These are phyloP conservation scores for Anthopleura xanthogrammica DNA, from an alignment of 92 coral and sea anemone genomes.

Conservation along the genomic window DNA sequence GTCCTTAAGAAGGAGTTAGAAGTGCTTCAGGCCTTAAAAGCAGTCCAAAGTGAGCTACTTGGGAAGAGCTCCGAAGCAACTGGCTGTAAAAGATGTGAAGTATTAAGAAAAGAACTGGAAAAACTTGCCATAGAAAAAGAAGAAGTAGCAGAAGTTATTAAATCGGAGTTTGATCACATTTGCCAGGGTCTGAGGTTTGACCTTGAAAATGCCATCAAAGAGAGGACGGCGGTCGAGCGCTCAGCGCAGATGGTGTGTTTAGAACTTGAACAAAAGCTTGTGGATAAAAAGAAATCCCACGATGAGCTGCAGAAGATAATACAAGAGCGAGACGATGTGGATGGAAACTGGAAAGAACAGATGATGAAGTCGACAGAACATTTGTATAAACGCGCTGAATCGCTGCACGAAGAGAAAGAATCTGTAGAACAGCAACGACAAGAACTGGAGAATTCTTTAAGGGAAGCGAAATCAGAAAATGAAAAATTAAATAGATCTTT, in stretches of 20 bases:
- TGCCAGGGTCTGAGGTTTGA: slow-evolving; percentile 42
- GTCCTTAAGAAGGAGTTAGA: neutral
- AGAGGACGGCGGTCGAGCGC: slow-evolving; percentile 23
- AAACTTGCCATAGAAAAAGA: slow-evolving; percentile 21
- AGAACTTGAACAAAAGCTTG: slow-evolving; percentile 31
- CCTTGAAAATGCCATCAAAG: slow-evolving; percentile 37
- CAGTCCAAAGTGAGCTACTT: neutral
- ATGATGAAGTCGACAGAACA: slow-evolving; percentile 35
- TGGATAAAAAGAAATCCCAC: slow-evolving; percentile 31
- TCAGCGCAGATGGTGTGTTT: slow-evolving; percentile 23
- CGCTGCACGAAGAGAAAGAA: slow-evolving; percentile 44
- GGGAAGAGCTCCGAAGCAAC: neutral
- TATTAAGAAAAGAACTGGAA: slow-evolving; percentile 15
- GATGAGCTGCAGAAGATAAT: slow-evolving; percentile 62
- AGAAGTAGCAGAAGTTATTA: slow-evolving; percentile 18
- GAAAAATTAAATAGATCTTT: slow-evolving; percentile 27
- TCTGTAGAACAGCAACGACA: slow-evolving; percentile 42
- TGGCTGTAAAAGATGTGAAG: slow-evolving; percentile 2
- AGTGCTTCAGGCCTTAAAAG: neutral
- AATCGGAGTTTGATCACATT: slow-evolving; percentile 59
- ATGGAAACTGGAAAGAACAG: slow-evolving; percentile 27
- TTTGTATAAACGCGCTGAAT: slow-evolving; percentile 32
- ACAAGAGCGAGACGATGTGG: slow-evolving; percentile 49
- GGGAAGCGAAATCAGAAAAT: slow-evolving; percentile 23
- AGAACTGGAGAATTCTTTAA: slow-evolving; percentile 41